A percentile compares a stretch with the other conserved stretches of the same genome.
Evolutionary conservation across 2,113 vertebrate genomes (phyloP).

Genomic region (Struthio camelus): DNA sequence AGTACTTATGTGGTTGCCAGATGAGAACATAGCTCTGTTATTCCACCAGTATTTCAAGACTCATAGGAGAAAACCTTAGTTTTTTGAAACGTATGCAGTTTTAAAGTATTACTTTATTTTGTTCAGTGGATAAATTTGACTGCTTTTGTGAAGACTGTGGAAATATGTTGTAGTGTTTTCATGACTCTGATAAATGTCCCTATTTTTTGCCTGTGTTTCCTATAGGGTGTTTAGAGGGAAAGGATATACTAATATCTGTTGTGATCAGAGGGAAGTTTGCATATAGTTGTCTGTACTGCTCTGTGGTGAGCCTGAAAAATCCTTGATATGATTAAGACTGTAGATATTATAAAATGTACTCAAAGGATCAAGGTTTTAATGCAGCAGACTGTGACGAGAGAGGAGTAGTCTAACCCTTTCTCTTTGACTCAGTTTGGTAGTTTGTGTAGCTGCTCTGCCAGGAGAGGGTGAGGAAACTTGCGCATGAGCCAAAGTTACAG

Average conservation of each 20-base stretch:
- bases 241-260: background rate
- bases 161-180: background rate
- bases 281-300: background rate
- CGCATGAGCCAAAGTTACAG: background rate
- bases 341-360: background rate
- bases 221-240: background rate
- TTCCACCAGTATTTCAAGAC: background rate
- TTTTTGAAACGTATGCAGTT: background rate
- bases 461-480: constrained; percentile 43
- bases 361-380: background rate
- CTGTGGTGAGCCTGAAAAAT: background rate
- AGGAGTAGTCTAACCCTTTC: background rate
- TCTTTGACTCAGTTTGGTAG: background rate
- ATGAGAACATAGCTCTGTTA: background rate
- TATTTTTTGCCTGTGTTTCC: background rate
- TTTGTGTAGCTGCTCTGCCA: background rate
- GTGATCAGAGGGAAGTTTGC: background rate
- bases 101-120: background rate
- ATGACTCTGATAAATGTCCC: background rate
- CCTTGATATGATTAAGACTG: background rate
- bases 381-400: background rate
- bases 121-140: background rate
- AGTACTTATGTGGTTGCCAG: background rate
- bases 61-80: background rate
- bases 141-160: background rate